These are phyloP conservation scores for Desmophyllum pertusum DNA, from an alignment of 92 coral and sea anemone genomes.

Conservation along the genomic window DNA sequence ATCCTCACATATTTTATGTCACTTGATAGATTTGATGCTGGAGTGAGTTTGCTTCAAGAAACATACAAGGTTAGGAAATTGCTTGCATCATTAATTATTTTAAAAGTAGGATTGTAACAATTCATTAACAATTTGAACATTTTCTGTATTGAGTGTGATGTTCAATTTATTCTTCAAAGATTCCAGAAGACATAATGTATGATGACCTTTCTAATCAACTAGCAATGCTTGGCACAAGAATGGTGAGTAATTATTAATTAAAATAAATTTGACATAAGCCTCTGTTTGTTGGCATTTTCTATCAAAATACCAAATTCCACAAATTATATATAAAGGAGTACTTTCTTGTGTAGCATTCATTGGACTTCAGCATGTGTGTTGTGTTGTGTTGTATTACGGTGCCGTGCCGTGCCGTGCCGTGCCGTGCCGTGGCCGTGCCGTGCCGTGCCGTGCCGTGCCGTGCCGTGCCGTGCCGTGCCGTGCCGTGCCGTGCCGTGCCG, in stretches of 20 bases:
- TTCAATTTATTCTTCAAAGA: slow-evolving; percentile 27
- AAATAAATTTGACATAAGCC: neutral
- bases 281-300: neutral
- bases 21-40: slow-evolving; percentile 83
- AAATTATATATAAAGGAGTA: no score
- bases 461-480: no score
- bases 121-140: neutral
- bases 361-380: no score
- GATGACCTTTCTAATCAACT: slow-evolving; percentile 78
- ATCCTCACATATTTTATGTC: neutral
- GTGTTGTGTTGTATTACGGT: no score
- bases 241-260: slow-evolving; percentile 55
- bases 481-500: no score
- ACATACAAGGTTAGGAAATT: slow-evolving; percentile 53
- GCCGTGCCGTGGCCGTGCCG: no score
- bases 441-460: no score
- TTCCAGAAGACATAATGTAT: slow-evolving; percentile 72
- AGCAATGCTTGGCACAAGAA: slow-evolving; percentile 70
- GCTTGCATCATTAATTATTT: neutral
- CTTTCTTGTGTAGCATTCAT: no score
- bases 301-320: neutral
- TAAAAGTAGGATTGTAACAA: neutral
- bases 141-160: neutral
- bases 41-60: slow-evolving; percentile 73
- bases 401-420: no score